These are phyloP conservation scores for Eulemur coronatus DNA, from an alignment of 2,797 vertebrate species.

Conservation along the genomic window DNA sequence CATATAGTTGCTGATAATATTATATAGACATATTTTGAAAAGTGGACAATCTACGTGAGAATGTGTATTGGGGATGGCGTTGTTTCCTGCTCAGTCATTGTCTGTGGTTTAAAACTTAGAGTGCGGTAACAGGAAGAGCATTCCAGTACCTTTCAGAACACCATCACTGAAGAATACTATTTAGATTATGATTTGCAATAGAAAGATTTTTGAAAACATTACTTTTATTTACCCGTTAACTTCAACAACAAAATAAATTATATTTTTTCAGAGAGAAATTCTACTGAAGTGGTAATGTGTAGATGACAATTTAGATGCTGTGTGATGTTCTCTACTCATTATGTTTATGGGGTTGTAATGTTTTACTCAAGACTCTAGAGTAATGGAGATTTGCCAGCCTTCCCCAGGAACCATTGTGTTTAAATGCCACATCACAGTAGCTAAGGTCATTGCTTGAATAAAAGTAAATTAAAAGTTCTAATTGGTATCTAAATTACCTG, in stretches of 20 bases:
- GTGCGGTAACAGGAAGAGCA: background rate
- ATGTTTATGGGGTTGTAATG: background rate
- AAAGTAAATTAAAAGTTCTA: constrained; percentile 45
- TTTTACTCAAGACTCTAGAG: background rate
- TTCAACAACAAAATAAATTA: background rate
- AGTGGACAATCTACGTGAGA: background rate
- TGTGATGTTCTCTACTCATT: rapidly evolving
- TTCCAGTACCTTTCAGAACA: background rate
- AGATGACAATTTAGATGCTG: background rate
- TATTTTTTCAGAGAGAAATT: background rate
- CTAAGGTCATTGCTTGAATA: constrained; percentile 26
- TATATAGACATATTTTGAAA: background rate
- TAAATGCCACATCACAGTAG: background rate
- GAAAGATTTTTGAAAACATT: constrained; percentile 3
- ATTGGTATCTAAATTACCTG: constrained; percentile 20
- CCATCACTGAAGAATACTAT: background rate
- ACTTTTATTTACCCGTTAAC: background rate
- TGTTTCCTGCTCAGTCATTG: background rate
- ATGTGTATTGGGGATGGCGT: background rate
- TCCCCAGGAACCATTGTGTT: background rate
- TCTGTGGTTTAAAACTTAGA: background rate
- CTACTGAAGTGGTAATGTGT: background rate
- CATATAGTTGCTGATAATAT: background rate
- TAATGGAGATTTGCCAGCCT: background rate
- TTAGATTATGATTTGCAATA: background rate